Evolutionary conservation across 2,113 vertebrate species (phyloP), one percentile per base, ranked within the genome.

Genomic region (Passer montanus): DNA sequence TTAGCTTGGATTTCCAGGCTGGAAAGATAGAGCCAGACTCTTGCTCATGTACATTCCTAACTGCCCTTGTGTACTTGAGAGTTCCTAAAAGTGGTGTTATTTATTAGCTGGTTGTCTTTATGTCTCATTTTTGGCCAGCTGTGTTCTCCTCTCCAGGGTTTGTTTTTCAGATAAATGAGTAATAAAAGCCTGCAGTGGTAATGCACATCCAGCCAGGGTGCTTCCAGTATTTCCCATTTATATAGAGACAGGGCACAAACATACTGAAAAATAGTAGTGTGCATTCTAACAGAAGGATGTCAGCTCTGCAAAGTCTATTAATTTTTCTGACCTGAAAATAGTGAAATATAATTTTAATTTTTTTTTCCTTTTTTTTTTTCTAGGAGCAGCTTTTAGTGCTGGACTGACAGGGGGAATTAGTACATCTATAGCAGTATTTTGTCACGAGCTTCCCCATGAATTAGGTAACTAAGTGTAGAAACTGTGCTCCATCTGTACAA

Each of bases 351-450:
- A 7, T 83, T 82, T 85, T 27, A 73, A 53, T 55, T 10, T 69
- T 62, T 56, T 76, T 50, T 52, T 15, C 3, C 50, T 46, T 55
- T 20, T 37, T 39, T 39, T n/a, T 66, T 37, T 39, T 2, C 35
- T 69, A 99, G 99, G 99, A 85, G 99, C 99, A 41, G 99, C 99
- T 7, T 99, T 99, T 97, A 99, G 99, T 91, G 98, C 99, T 16
- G 99, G 99, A 81, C 91, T 99, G 94, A 99, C 99, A 1, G 99
- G 99, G 77, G 99, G 99, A 84, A 99, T 99, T 97, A 99, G 99
- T 72, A 99, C 99, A 11, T 99, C 99, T 18, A 99, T 99, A 93
- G 99, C 99, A 10, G 99, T 99, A 44, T 99, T 99, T 98, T 99
- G 99, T 97, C 99, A 99, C 1, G 99, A 99, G 89, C 98, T 99